Percentiles rank a stretch among this genome's conserved stretches.
phyloP scores from a whole-genome alignment of 1,140 invertebrate species.

The Drosophila kanapiae region DNA sequence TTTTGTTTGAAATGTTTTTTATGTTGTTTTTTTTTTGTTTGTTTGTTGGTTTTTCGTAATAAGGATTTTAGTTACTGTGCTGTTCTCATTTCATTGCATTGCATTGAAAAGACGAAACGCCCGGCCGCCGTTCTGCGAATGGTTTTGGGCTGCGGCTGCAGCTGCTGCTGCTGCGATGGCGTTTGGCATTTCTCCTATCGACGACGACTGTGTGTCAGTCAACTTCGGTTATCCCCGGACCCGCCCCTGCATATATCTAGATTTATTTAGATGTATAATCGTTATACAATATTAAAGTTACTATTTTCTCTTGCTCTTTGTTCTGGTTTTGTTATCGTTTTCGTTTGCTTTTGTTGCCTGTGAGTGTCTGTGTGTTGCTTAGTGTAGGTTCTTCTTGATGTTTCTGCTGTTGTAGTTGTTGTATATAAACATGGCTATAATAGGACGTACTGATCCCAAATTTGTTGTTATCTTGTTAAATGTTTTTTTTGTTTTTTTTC shows the following conservation, averaged over 20 bases:
- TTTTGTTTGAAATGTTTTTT: conserved; percentile 73
- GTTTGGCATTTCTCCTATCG: conserved; percentile 42
- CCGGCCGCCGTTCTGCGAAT: conserved; percentile 33
- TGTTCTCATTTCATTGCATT: conserved; percentile 75
- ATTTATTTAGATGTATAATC: conserved; percentile 55
- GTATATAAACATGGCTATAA: conserved; percentile 84
- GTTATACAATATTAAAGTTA: conserved; percentile 76
- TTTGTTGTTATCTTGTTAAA: conserved; percentile 79
- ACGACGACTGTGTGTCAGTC: conserved; percentile 16
- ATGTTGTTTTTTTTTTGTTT: conserved; percentile 67
- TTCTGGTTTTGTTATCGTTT: conserved; percentile 37
- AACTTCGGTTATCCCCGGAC: conserved; percentile 31
- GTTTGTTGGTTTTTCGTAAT: conserved; percentile 49
- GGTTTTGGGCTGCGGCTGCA: conserved; percentile 19
- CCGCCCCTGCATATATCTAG: conserved; percentile 37
- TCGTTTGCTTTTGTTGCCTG: conserved; percentile 13
- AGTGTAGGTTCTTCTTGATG: conserved; percentile 56
- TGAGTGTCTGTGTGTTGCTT: conserved; percentile 64
- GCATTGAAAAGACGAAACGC: conserved; percentile 54
- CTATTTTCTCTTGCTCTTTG: conserved; percentile 71
- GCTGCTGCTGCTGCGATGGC: conserved; percentile 15
- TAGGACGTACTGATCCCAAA: conserved; percentile 84
- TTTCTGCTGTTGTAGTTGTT: conserved; percentile 62
- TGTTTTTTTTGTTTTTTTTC: conserved; percentile 33
- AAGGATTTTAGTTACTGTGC: conserved; percentile 72